phyloP scores from a whole-genome alignment of 1,140 invertebrate species.

The Drosophila eugracilis region DNA sequence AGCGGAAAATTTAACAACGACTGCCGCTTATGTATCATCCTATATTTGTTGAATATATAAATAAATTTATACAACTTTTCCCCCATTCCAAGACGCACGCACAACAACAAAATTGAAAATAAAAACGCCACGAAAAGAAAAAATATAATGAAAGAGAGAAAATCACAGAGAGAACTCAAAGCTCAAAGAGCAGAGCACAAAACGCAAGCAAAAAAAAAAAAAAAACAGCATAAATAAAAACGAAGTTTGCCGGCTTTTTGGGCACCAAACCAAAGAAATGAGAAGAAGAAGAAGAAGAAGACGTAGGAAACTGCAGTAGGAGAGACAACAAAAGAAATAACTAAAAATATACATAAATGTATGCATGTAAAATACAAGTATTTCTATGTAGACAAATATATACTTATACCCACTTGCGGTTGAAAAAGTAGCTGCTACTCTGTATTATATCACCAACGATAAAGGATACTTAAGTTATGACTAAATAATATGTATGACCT shows the following conservation, averaged over 20 bases:
- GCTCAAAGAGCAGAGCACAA: constrained; percentile 14
- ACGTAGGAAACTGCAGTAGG: constrained; percentile 16
- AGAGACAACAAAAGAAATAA: constrained; percentile 35
- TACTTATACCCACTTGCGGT: too few species aligned
- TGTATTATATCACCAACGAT: too few species aligned
- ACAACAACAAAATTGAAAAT: constrained; percentile 24
- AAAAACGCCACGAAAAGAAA: constrained; percentile 4
- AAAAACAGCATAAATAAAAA: constrained; percentile 25
- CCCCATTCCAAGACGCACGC: constrained; percentile 54
- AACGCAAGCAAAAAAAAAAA: neutral
- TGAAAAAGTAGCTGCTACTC: too few species aligned
- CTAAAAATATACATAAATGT: constrained; percentile 25
- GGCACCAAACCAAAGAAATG: constrained; percentile 5
- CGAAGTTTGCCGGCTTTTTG: constrained; percentile 64
- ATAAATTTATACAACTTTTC: constrained; percentile 63
- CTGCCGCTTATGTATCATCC: constrained; percentile 31
- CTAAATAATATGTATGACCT: too few species aligned
- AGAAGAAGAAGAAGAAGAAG: constrained; percentile 1
- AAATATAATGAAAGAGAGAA: constrained; percentile 5
- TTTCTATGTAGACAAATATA: neutral
- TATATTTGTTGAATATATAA: constrained; percentile 72
- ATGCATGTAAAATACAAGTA: constrained; percentile 1
- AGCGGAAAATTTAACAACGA: constrained; percentile 70
- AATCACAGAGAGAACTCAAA: constrained; percentile 11
- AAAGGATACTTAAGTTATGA: too few species aligned